Conservation (phyloP, 1,140 invertebrate species). For the Lepidurus packardi region DNA sequence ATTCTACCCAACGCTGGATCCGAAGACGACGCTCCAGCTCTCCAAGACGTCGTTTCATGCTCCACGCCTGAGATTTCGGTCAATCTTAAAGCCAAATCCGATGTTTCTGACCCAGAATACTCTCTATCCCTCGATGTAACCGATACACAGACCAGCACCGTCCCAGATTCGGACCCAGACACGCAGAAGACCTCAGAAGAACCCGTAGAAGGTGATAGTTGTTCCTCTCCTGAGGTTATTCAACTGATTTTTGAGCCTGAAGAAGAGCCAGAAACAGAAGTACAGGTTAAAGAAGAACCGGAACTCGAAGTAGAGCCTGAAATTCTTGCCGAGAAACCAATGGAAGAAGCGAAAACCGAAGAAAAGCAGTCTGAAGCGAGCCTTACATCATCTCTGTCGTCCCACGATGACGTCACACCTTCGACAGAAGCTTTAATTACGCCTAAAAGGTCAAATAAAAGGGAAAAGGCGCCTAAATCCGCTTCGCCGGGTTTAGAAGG, state of each 20-base stretch:
- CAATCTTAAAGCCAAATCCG: no score
- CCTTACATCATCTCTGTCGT: not conserved
- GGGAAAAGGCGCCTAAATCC: not conserved
- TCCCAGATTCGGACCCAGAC: no score
- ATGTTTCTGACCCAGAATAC: no score
- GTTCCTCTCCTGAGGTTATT: no score
- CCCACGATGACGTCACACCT: not conserved
- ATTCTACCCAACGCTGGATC: no score
- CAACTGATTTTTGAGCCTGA: not conserved
- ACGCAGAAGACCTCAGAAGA: no score
- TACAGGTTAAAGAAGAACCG: not conserved
- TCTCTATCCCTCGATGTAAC: no score
- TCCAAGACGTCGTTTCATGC: no score
- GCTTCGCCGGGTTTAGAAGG: not conserved
- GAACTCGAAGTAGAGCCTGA: not conserved
- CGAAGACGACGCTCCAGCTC: no score
- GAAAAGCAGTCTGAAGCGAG: not conserved
- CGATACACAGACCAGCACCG: no score
- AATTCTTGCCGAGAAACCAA: not conserved
- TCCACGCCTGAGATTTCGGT: no score
- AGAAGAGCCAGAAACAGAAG: not conserved
- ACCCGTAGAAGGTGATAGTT: no score
- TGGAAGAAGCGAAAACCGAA: not conserved
- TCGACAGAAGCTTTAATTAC: not conserved
- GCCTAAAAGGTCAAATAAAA: not conserved